A percentile compares a stretch with the other conserved stretches of the same genome.
Evolutionary conservation across 2,113 vertebrate genomes (phyloP).

Genomic region (Heloderma charlesbogerti): DNA sequence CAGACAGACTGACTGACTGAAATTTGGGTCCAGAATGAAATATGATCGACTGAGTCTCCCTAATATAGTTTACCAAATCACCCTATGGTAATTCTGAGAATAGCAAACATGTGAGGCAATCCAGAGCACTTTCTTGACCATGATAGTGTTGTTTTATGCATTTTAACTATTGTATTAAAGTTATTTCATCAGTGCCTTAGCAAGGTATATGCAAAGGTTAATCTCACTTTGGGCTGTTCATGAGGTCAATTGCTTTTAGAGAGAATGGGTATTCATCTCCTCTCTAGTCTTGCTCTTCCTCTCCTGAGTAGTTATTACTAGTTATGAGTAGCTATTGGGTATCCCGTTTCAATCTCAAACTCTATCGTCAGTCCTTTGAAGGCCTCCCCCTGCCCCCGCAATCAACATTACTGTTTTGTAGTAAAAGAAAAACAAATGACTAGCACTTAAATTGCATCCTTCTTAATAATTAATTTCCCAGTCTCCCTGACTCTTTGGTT

Average conservation of each 20-base stretch:
- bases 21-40: background rate
- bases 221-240: background rate
- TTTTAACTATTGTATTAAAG: background rate
- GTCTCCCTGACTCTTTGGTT: constrained; percentile 28
- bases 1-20: too few species aligned
- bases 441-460: background rate
- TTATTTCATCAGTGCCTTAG: background rate
- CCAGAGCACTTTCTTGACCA: background rate
- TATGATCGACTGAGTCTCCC: background rate
- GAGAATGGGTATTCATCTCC: background rate
- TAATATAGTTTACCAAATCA: background rate
- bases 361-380: background rate
- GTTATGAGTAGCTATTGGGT: background rate
- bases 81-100: too few species aligned
- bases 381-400: background rate
- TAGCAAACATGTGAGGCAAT: background rate
- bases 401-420: constrained; percentile 8
- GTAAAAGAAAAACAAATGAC: constrained; percentile 15
- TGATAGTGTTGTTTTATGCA: background rate
- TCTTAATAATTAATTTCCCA: constrained; percentile 37
- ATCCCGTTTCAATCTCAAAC: constrained; percentile 7
- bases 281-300: background rate
- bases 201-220: background rate
- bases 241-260: background rate
- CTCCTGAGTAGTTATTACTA: background rate